Evolutionary conservation across 92 coral and sea anemone species (phyloP).

Genomic region (Phenganax marumi): DNA sequence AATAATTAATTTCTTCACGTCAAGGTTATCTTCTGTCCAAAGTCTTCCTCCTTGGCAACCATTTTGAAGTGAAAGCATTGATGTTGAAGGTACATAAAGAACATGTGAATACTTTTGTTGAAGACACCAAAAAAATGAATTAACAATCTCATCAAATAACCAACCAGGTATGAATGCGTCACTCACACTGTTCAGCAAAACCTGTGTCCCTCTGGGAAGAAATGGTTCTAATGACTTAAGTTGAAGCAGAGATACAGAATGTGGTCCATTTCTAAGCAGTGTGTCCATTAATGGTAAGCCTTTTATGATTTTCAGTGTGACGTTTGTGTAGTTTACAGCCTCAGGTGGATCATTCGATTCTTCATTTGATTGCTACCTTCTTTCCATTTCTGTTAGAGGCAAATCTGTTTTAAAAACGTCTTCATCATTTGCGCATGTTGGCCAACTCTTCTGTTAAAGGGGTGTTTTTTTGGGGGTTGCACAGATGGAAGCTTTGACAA

Average conservation of each 20-base stretch:
- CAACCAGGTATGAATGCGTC: not conserved
- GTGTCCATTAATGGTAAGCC: not conserved
- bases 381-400: not conserved
- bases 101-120: not conserved
- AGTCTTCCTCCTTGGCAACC: not conserved
- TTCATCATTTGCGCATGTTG: conserved; percentile 1
- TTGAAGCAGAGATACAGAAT: not conserved
- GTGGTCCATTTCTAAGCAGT: conserved; percentile 3
- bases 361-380: not conserved
- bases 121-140: conserved; percentile 7
- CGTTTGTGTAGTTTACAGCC: not conserved
- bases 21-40: not conserved
- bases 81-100: conserved; percentile 1
- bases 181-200: not conserved
- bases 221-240: conserved; percentile 16
- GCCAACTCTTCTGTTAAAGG: not conserved
- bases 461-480: not conserved
- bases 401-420: not conserved
- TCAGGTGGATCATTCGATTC: not conserved
- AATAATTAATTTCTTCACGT: not conserved
- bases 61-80: conserved; percentile 11
- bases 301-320: not conserved
- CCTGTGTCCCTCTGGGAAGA: conserved; percentile 7
- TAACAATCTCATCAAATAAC: conserved; percentile 10
- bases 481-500: not conserved